Evolutionary conservation across 2,888 invertebrate genomes (phyloP), one percentile per base, ranked within the genome.

Genomic region (Apomyelois bistriatella): DNA sequence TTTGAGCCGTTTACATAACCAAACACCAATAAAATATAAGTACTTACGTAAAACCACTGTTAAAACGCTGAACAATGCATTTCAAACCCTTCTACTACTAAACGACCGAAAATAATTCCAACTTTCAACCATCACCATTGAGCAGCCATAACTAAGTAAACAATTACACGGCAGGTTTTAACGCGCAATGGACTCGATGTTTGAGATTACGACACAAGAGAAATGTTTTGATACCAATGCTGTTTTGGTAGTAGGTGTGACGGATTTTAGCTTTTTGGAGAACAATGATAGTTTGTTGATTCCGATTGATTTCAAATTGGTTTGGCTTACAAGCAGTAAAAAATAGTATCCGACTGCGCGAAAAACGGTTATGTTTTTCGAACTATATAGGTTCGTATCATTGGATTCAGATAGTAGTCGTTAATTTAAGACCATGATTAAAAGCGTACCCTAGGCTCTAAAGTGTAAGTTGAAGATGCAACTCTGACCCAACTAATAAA

Each of bases 21-120:
- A n/a, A 46, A 41, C 5, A 0, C 41, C 41, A 41, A 41, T 16
- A 6, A 46, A 32, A 16, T 32, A 9, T n/a, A n/a, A n/a, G n/a
- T 46, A 46, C 30, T 46, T 46, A 46, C 46, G 46, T 46, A 46
- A 40, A n/a, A n/a, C n/a, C n/a, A n/a, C n/a, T n/a, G n/a, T n/a
- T n/a, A n/a, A n/a, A 46, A 46, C 43, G 12, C 46, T 16, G 15
- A 32, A 46, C 46, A 46, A 46, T 46, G 32, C 46, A 35, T 32
- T 42, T 38, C 15, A 38, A 15, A 32, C 15, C 46, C 46, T 32
- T 15, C 46, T 30, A 46, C 46, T 32, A 32, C 9, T 22, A 41
- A 41, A 43, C 43, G 12, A 9, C 30, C 43, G 15, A 8, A 41
- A n/a, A 41, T 22, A n/a, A 22, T 22, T 3, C 6, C 13, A 16